Base-by-base conservation (phyloP, 1,140 invertebrate species). In the Caenorhabditis brenneri region DNA sequence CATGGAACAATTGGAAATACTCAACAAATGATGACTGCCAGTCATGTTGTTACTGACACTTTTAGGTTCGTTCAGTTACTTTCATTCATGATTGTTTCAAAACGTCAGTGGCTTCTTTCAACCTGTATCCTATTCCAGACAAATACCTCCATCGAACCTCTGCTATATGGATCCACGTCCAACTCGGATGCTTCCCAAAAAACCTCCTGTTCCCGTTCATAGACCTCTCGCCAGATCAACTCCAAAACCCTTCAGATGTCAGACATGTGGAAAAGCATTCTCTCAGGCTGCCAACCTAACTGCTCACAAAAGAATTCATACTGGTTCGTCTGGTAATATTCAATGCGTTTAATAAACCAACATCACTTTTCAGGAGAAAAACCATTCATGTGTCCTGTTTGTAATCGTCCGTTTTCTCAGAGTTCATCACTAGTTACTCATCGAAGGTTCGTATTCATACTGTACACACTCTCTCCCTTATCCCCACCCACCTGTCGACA, bases 351-450 rank as follows among this genome's bases (percentile, higher is more conserved):
- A 10, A 81, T 36, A n/a, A 19, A 55, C 19, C 7, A 24, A 46
- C 79, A 46, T 22, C 15, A 10, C 31, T 39, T 42, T 83, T 31
- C 36, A 83, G 93, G 89, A 27, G 91, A 93, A 60, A 94, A 95
- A 86, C 96, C 96, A 80, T 96, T 94, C 90, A 94, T 95, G 81
- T 99, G 97, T 93, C 95, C 95, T 10, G 95, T 99, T 81, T 99
- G 97, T 91, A 95, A 97, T 89, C 93, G 97, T 82, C 93, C 96
- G 80, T 96, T 96, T 90, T 94, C 94, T 0, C 95, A 94, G 89
- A 93, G 94, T 80, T 94, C 94, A 1, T 95, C 95, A 87, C 93
- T 94, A 2, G 94, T 94, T 4, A 94, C 94, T 55, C 94, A 98
- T 92, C 93, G 86, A 82, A 74, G 88, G 89, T 89, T 53, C 12